Percentiles rank a stretch among this genome's conserved stretches.
phyloP scores from a whole-genome alignment of 2,888 invertebrate genomes.

The Cephalotes varians region DNA sequence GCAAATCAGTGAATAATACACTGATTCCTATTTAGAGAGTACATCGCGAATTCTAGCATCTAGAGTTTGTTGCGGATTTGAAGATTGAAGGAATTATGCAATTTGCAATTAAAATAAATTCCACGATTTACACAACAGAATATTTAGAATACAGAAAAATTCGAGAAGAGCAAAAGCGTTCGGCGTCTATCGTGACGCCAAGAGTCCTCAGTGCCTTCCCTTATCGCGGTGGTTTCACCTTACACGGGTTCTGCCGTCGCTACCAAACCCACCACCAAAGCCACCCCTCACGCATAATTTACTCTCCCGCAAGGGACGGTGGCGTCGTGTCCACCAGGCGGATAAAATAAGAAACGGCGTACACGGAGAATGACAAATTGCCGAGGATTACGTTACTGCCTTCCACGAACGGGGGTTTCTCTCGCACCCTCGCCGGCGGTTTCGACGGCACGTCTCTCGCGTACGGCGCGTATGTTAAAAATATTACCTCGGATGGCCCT shows the following conservation, averaged over 20 bases:
- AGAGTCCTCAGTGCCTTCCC: neutral
- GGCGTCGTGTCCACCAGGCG: constrained; percentile 57
- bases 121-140: neutral
- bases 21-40: too few relatives aligned
- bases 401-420: constrained; percentile 40
- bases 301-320: constrained; percentile 48
- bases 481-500: constrained; percentile 64
- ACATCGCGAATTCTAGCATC: neutral
- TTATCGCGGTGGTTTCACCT: constrained; percentile 28
- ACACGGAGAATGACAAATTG: constrained; percentile 79
- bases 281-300: constrained; percentile 64
- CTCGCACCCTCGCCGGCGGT: constrained; percentile 26
- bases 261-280: constrained; percentile 44
- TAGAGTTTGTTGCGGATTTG: neutral
- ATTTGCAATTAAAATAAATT: neutral
- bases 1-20: too few relatives aligned
- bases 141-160: neutral
- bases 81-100: neutral
- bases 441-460: constrained; percentile 57
- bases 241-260: constrained; percentile 7
- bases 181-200: neutral
- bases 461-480: constrained; percentile 63
- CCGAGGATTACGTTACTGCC: constrained; percentile 74
- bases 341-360: constrained; percentile 76
- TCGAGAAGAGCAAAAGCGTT: neutral